Conservation (phyloP, 23 tunicate genomes). For the Clavelina lepadiformis region DNA sequence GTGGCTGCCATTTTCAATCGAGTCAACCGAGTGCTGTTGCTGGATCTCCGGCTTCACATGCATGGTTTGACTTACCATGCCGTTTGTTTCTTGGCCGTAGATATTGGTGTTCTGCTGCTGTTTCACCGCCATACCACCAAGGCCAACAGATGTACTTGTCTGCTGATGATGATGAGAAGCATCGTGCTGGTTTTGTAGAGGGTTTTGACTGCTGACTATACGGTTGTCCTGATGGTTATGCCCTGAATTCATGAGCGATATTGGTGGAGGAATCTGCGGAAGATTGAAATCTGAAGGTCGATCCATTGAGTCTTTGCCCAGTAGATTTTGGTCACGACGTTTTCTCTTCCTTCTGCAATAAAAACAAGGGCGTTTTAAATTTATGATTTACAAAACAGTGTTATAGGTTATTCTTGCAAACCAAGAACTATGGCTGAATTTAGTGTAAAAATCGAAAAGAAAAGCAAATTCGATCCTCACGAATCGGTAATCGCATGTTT, state of each 20-base stretch:
- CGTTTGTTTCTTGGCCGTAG: conserved; percentile 12
- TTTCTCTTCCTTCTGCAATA: conserved; percentile 86
- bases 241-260: conserved; percentile 33
- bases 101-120: conserved; percentile 22
- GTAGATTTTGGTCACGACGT: conserved; percentile 55
- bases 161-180: conserved; percentile 1
- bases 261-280: conserved; percentile 89
- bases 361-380: too few relatives aligned
- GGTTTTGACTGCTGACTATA: conserved; percentile 3
- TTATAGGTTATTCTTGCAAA: too few relatives aligned
- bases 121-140: conserved; percentile 26
- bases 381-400: too few relatives aligned
- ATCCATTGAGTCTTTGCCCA: conserved; percentile 46
- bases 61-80: conserved; percentile 18
- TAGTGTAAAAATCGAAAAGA: too few relatives aligned
- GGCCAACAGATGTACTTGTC: not conserved
- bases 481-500: too few relatives aligned
- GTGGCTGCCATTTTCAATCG: conserved; percentile 41
- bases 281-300: conserved; percentile 73
- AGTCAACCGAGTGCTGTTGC: conserved; percentile 63
- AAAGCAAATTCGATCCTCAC: too few relatives aligned
- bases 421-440: too few relatives aligned
- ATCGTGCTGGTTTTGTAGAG: conserved; percentile 10
- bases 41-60: conserved; percentile 84
- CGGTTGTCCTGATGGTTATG: conserved; percentile 32